Percentiles rank a stretch among this genome's conserved stretches.
Evolutionary conservation across 2,888 invertebrate genomes (phyloP).

Genomic region (Hoplodrina blanda): DNA sequence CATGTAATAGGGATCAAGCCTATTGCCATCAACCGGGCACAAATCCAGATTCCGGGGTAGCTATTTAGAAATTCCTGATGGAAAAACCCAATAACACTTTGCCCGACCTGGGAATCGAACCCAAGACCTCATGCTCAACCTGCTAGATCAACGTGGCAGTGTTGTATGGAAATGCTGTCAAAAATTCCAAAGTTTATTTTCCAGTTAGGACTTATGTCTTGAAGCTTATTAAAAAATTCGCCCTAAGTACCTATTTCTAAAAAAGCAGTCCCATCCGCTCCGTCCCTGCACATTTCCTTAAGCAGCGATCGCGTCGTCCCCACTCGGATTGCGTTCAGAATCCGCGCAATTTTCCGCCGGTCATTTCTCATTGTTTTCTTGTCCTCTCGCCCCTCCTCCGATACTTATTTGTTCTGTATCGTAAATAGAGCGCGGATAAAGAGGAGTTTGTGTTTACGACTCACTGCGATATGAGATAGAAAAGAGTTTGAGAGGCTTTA

Average conservation of each 20-base stretch:
- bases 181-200: too few relatives aligned
- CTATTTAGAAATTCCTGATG: too few relatives aligned
- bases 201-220: too few relatives aligned
- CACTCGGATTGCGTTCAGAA: slow-evolving; percentile 79
- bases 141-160: too few relatives aligned
- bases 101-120: too few relatives aligned
- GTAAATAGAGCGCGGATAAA: slow-evolving; percentile 77
- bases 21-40: too few relatives aligned
- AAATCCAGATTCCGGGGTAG: too few relatives aligned
- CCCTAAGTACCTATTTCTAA: background rate
- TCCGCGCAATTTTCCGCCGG: slow-evolving; percentile 89
- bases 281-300: slow-evolving; percentile 73
- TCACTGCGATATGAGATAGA: slow-evolving; percentile 60
- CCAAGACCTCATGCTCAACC: too few relatives aligned
- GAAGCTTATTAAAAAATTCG: too few relatives aligned
- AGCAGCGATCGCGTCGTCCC: slow-evolving; percentile 76
- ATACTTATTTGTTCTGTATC: slow-evolving; percentile 79
- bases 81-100: too few relatives aligned
- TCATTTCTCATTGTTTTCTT: slow-evolving; percentile 89
- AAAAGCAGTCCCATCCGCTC: slow-evolving; percentile 53
- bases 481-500: slow-evolving; percentile 62
- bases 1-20: too few relatives aligned
- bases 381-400: slow-evolving; percentile 70
- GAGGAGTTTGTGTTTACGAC: slow-evolving; percentile 78
- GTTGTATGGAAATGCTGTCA: too few relatives aligned